A percentile compares a stretch with the other conserved stretches of the same genome.
phyloP scores from a whole-genome alignment of 2,888 invertebrate species.

The Diabrotica balteata region DNA sequence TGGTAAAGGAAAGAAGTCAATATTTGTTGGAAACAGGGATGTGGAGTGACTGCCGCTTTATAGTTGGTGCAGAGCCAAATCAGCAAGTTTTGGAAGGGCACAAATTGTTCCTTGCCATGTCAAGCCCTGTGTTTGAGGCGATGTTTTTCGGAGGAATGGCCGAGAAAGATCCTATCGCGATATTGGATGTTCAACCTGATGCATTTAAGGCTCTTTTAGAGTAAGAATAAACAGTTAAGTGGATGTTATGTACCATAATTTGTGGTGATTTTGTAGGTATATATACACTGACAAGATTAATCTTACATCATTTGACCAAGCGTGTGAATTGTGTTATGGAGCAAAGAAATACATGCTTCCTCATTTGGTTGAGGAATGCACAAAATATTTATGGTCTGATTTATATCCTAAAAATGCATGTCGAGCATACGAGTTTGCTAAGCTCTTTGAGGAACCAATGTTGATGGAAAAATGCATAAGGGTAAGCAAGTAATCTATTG shows the following conservation, averaged over 20 bases:
- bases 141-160: slow-evolving; percentile 89
- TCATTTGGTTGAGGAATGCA: slow-evolving; percentile 82
- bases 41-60: slow-evolving; percentile 85
- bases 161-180: slow-evolving; percentile 78
- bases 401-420: slow-evolving; percentile 82
- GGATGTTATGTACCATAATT: neutral
- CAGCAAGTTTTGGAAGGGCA: slow-evolving; percentile 78
- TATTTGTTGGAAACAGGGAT: slow-evolving; percentile 79
- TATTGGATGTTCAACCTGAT: slow-evolving; percentile 85
- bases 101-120: slow-evolving; percentile 83
- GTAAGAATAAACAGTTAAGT: slow-evolving; percentile 57
- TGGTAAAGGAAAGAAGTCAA: slow-evolving; percentile 75
- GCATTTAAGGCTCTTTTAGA: slow-evolving; percentile 83
- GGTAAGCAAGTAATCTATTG: slow-evolving; percentile 57
- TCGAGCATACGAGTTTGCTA: slow-evolving; percentile 85
- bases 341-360: slow-evolving; percentile 90
- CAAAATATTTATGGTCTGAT: slow-evolving; percentile 83
- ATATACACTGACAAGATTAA: slow-evolving; percentile 84
- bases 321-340: slow-evolving; percentile 86
- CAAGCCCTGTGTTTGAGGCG: slow-evolving; percentile 86
- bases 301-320: slow-evolving; percentile 83
- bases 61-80: slow-evolving; percentile 80
- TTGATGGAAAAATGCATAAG: slow-evolving; percentile 83
- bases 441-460: slow-evolving; percentile 81
- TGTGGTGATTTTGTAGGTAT: slow-evolving; percentile 63